Evolutionary conservation across 2,797 vertebrate genomes (phyloP).

Genomic region (Champsocephalus esox): DNA sequence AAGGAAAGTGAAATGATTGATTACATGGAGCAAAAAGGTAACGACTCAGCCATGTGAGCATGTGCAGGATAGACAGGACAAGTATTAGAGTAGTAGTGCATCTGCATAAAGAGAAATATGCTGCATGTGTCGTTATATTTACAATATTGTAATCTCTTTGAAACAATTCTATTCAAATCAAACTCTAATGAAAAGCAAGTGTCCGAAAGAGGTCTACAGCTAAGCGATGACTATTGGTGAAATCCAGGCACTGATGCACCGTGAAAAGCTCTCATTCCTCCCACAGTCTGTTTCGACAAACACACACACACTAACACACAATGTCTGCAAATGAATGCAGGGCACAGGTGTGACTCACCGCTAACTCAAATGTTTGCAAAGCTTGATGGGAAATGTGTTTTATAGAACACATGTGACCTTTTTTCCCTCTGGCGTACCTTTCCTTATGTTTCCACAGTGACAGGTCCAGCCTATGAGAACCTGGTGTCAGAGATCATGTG

Average conservation of each 20-base stretch:
- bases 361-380: neutral
- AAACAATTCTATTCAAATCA: neutral
- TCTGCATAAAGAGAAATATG: neutral
- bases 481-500: constrained; percentile 87
- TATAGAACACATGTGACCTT: neutral
- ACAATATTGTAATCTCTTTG: too few species aligned
- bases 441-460: constrained; percentile 71
- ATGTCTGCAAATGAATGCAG: neutral
- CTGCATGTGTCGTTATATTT: too few species aligned
- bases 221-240: neutral
- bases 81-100: neutral
- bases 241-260: neutral
- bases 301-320: neutral
- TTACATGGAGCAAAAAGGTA: too few species aligned
- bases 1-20: too few species aligned
- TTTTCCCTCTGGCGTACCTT: neutral
- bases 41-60: neutral
- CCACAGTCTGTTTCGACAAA: too few species aligned
- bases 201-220: neutral
- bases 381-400: neutral
- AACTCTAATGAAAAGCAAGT: too few species aligned
- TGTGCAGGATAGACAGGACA: neutral
- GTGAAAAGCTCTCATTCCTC: neutral
- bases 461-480: constrained; percentile 86
- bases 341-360: neutral